These are phyloP conservation scores for Ophiothrix spiculata DNA, from an alignment of 35 echinoderm and acorn worm genomes.

Conservation along the genomic window DNA sequence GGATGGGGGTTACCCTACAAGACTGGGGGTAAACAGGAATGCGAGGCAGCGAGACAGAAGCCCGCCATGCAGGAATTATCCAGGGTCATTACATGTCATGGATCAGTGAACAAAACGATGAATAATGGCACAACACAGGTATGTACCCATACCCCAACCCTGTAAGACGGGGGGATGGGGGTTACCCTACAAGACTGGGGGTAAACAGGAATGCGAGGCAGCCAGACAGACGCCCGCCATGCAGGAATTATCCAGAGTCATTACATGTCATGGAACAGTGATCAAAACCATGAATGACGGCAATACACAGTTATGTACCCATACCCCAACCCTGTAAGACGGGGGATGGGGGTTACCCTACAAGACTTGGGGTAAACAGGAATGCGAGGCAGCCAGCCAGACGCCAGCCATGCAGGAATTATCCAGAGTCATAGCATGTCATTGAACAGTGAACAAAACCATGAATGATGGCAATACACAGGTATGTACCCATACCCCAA, in stretches of 20 bases:
- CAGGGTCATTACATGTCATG: slow-evolving; percentile 75
- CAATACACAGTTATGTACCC: slow-evolving; percentile 84
- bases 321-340: too few relatives aligned
- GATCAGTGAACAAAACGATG: slow-evolving; percentile 85
- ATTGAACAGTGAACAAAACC: slow-evolving; percentile 82
- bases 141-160: too few relatives aligned
- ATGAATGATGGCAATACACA: slow-evolving; percentile 89
- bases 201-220: slow-evolving; percentile 76
- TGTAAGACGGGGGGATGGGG: too few relatives aligned
- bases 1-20: too few relatives aligned
- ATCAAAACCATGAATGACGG: slow-evolving; percentile 91
- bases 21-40: slow-evolving; percentile 62
- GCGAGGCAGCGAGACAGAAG: slow-evolving; percentile 64
- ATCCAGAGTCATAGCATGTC: slow-evolving; percentile 73
- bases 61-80: slow-evolving; percentile 87
- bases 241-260: slow-evolving; percentile 70
- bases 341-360: too few relatives aligned
- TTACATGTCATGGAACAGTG: slow-evolving; percentile 81
- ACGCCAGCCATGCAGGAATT: slow-evolving; percentile 79
- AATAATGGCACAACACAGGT: slow-evolving; percentile 88
- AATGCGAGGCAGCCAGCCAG: slow-evolving; percentile 69
- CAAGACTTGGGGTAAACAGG: slow-evolving; percentile 67
- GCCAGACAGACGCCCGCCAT: slow-evolving; percentile 70
- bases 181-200: slow-evolving; percentile 52
- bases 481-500: too few relatives aligned